phyloP scores from a whole-genome alignment of 1,140 invertebrate species.

The Diabrotica virgifera region DNA sequence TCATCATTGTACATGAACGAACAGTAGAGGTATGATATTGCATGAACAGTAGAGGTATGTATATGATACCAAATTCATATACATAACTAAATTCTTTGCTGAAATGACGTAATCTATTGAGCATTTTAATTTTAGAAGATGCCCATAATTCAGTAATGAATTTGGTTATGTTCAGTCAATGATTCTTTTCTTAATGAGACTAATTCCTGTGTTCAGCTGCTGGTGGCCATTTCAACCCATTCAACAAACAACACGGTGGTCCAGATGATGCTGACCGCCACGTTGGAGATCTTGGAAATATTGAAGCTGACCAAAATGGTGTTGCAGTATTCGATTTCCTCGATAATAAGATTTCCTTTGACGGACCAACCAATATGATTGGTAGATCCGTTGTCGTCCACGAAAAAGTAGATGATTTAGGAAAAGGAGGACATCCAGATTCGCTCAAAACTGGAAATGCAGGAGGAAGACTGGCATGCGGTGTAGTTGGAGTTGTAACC shows the following conservation, averaged over 20 bases:
- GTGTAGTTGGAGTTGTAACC: conserved; percentile 65
- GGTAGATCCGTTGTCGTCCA: conserved; percentile 80
- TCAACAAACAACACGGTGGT: conserved; percentile 62
- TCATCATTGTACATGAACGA: too few species aligned
- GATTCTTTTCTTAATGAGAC: too few species aligned
- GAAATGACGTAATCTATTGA: too few species aligned
- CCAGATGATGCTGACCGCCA: conserved; percentile 69
- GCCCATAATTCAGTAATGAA: too few species aligned
- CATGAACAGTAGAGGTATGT: too few species aligned
- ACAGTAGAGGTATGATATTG: too few species aligned
- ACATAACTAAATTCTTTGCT: too few species aligned
- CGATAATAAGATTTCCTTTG: conserved; percentile 65
- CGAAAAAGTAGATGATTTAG: conserved; percentile 71
- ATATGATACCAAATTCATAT: too few species aligned
- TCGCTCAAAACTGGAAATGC: conserved; percentile 61
- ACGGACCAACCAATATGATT: conserved; percentile 66
- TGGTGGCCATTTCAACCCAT: not conserved
- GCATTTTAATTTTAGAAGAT: too few species aligned
- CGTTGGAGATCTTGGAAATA: conserved; percentile 88
- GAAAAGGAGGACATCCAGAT: conserved; percentile 51
- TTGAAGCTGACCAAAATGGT: conserved; percentile 62
- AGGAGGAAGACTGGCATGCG: conserved; percentile 75
- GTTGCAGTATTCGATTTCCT: conserved; percentile 59
- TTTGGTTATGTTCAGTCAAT: too few species aligned
- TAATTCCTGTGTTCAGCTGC: not conserved